Conservation (phyloP, 64 coral and sea anemone species). For the Porites australiensis region DNA sequence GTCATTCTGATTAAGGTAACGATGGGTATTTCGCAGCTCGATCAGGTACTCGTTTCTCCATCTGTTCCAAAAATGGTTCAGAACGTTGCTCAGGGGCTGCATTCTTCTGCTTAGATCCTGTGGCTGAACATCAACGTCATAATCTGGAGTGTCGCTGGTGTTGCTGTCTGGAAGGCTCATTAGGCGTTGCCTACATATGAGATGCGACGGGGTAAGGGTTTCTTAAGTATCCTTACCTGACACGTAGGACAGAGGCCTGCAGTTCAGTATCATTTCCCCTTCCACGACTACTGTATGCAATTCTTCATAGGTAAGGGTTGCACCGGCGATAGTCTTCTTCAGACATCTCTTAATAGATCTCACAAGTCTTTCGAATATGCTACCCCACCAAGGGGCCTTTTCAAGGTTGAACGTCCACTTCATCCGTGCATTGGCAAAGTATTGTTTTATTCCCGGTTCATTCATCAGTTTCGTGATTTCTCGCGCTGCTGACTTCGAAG, state of each 20-base stretch:
- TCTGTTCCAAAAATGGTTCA: neutral
- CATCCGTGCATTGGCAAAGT: neutral
- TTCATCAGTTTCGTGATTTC: neutral
- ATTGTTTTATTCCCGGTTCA: too few species aligned
- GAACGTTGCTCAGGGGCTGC: neutral
- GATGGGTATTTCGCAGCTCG: too few species aligned
- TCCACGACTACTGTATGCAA: slow-evolving; percentile 21
- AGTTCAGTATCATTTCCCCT: slow-evolving; percentile 4
- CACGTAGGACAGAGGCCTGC: neutral
- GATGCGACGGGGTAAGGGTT: neutral
- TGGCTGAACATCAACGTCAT: neutral
- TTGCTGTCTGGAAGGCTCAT: slow-evolving; percentile 6
- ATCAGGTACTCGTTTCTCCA: neutral
- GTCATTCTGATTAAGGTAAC: neutral
- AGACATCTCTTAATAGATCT: neutral
- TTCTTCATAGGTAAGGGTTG: slow-evolving; percentile 39
- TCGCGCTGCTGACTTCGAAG: neutral
- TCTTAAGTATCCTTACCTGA: neutral
- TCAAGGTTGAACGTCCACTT: neutral
- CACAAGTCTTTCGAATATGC: neutral
- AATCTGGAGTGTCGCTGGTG: neutral
- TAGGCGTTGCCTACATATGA: neutral
- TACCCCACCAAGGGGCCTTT: neutral
- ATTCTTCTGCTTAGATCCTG: neutral
- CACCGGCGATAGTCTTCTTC: neutral